Evolutionary conservation across 1,140 invertebrate species (phyloP).

Genomic region (Drosophila sturtevanti): DNA sequence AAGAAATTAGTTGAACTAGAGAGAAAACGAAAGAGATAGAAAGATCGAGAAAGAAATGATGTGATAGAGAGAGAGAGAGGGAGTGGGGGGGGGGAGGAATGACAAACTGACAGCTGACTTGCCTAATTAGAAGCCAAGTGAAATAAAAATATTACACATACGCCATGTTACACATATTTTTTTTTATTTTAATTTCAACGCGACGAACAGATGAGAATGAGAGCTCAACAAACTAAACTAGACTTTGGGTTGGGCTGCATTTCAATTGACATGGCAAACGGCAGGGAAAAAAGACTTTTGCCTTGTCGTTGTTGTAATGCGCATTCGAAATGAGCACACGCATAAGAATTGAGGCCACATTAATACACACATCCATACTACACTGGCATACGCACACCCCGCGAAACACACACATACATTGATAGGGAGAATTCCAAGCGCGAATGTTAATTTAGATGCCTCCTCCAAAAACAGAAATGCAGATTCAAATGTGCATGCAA

Average conservation of each 20-base stretch:
- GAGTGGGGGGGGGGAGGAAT: neutral
- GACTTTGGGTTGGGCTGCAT: conserved; percentile 49
- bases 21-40: neutral
- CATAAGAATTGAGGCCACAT: conserved; percentile 78
- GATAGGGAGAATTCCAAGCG: conserved; percentile 33
- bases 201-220: conserved; percentile 20
- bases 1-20: conserved; percentile 69
- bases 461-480: conserved; percentile 63
- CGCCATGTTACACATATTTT: conserved; percentile 65
- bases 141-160: conserved; percentile 81
- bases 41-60: conserved; percentile 53
- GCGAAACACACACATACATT: conserved; percentile 9
- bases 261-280: conserved; percentile 72
- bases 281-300: conserved; percentile 49
- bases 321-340: conserved; percentile 80
- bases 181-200: conserved; percentile 69
- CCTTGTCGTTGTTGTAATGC: conserved; percentile 70
- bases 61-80: conserved; percentile 12
- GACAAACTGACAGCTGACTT: conserved; percentile 72
- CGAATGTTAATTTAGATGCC: conserved; percentile 76
- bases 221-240: conserved; percentile 17
- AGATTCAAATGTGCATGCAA: conserved; percentile 75
- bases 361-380: conserved; percentile 49
- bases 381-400: neutral
- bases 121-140: conserved; percentile 78